A percentile compares a stretch with the other conserved stretches of the same genome.
Evolutionary conservation across 2,888 invertebrate species (phyloP).

Genomic region (Vandiemenella viatica): DNA sequence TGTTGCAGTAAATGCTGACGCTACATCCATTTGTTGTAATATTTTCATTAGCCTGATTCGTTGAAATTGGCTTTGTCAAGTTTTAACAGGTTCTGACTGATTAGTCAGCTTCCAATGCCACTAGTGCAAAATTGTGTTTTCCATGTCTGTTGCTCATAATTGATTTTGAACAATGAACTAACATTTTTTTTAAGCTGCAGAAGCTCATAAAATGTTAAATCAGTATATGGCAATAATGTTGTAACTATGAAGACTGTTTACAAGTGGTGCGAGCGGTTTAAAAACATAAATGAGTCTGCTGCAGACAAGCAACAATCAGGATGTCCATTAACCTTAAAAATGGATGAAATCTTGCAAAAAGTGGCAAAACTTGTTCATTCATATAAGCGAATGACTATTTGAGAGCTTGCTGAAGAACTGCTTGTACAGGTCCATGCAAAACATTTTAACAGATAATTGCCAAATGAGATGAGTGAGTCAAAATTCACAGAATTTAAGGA

Average conservation of each 20-base stretch:
- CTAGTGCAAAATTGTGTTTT: background rate
- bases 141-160: background rate
- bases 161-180: background rate
- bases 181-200: background rate
- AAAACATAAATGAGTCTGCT: background rate
- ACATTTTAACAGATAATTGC: background rate
- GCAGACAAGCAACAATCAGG: background rate
- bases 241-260: background rate
- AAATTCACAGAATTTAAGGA: background rate
- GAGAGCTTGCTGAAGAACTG: background rate
- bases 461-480: background rate
- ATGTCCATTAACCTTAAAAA: too few species aligned
- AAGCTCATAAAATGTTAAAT: too few species aligned
- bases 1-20: background rate
- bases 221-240: background rate
- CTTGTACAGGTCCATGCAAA: background rate
- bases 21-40: too few species aligned
- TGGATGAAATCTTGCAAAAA: too few species aligned
- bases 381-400: background rate
- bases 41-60: background rate
- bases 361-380: too few species aligned
- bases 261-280: background rate
- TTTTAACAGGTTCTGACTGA: background rate
- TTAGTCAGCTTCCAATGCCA: background rate
- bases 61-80: background rate